Evolutionary conservation across 2,888 invertebrate genomes (phyloP).

Genomic region (Diarsia brunnea): DNA sequence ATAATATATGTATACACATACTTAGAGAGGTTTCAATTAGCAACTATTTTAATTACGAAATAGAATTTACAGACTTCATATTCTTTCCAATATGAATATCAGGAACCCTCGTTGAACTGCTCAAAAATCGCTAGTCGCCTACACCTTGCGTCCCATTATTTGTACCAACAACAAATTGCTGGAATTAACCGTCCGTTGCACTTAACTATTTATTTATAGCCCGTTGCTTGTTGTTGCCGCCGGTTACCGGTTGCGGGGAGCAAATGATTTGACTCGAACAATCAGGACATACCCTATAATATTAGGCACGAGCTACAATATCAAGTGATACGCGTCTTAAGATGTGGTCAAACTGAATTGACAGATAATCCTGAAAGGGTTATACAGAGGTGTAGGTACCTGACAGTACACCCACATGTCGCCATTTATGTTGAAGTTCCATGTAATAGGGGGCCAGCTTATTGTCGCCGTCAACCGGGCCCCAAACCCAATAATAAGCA

Average conservation of each 20-base stretch:
- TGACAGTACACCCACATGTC: too few relatives aligned
- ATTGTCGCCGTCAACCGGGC: too few relatives aligned
- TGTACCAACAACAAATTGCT: constrained; percentile 79
- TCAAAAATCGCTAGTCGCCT: constrained; percentile 51
- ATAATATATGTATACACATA: too few relatives aligned
- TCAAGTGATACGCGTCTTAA: not conserved
- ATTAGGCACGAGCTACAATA: not conserved
- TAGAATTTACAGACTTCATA: too few relatives aligned
- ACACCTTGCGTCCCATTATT: constrained; percentile 47
- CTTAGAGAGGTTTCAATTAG: too few relatives aligned
- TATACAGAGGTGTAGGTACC: too few relatives aligned
- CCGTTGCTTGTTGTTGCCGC: constrained; percentile 70
- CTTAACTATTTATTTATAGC: constrained; percentile 81
- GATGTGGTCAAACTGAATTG: not conserved
- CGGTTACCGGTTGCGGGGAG: constrained; percentile 73
- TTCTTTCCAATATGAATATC: not conserved
- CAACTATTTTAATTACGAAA: too few relatives aligned
- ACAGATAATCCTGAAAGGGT: not conserved
- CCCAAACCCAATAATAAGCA: too few relatives aligned
- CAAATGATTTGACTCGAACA: constrained; percentile 67
- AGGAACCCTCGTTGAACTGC: not conserved
- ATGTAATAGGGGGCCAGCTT: too few relatives aligned
- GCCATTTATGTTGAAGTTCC: too few relatives aligned
- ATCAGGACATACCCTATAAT: constrained; percentile 62
- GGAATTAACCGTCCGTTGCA: constrained; percentile 82